Base-by-base conservation (phyloP, 1,140 invertebrate species). In the Eriocheir sinensis region DNA sequence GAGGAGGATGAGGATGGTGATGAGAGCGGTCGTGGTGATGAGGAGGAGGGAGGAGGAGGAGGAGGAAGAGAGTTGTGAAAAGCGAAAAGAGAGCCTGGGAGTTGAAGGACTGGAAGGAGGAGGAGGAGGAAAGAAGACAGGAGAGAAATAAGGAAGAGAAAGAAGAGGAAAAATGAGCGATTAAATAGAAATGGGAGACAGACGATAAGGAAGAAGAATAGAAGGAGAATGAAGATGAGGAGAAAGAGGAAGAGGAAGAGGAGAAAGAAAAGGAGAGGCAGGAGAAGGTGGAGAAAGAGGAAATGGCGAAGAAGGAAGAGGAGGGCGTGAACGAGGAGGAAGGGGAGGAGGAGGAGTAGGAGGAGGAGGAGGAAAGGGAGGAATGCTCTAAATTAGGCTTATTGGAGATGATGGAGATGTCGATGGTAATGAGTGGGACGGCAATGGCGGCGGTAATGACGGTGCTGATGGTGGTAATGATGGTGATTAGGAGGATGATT, bases 1-100 rank as follows among this genome's bases (percentile, higher is more conserved):
- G 93, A 85, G 89, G 85, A 91, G 89, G 32, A 91, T 94, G 93
- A 83, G 83, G 93, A 80, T 91, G 89, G 38, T 94, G 89, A 36
- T 94, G 79, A 80, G 91, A 79, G n/a, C 41, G 93, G 32, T 90
- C 89, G 79, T 40, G 38, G 21, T 93, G 92, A 38, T 91, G 90
- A 91, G 72, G 72, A 81, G 36, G n/a, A 81, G 53, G 41, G 83
- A 86, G 27, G 40, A 72, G 27, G 9, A 80, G 34, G 60, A 91
- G 27, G 53, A 79, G 12, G 41, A 89, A 15, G 41, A 38, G 32
- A 30, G 34, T 34, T 15, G 36, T n/a, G 32, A 91, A 30, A 91
- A 30, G 44, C 17, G 30, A 41, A 89, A 30, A 89, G 40, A 40
- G 86, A 36, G 86, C 17, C 12, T 21, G 3, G 17, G n/a, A 89